Evolutionary conservation across 1,140 invertebrate species (phyloP).

Genomic region (Geopemphigus sp.): DNA sequence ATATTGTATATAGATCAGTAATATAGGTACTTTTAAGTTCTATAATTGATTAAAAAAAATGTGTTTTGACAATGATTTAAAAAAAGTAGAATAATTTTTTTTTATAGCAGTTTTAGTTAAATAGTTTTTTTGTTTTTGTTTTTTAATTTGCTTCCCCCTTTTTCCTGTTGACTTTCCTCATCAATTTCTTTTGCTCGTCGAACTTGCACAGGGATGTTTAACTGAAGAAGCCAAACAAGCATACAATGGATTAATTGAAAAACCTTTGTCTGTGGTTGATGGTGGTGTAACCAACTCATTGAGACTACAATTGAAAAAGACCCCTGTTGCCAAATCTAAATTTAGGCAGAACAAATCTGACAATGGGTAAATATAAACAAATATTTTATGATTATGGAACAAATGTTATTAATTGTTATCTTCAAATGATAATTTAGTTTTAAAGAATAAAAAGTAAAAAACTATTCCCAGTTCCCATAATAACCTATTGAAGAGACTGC

Average conservation of each 20-base stretch:
- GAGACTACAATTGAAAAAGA: conserved; percentile 65
- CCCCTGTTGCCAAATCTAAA: conserved; percentile 61
- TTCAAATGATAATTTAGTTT: no score
- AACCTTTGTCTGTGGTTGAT: conserved; percentile 54
- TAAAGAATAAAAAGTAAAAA: no score
- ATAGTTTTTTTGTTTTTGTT: conserved; percentile 55
- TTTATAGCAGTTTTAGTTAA: conserved; percentile 52
- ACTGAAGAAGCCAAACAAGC: conserved; percentile 84
- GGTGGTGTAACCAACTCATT: conserved; percentile 59
- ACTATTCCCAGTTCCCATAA: no score
- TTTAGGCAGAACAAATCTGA: conserved; percentile 33
- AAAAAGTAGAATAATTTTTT: conserved; percentile 17
- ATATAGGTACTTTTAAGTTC: background rate
- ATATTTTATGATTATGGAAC: no score
- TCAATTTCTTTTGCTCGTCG: conserved; percentile 52
- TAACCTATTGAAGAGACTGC: no score
- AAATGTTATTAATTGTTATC: no score
- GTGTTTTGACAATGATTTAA: no score
- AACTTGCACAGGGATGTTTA: conserved; percentile 64
- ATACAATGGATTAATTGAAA: conserved; percentile 86
- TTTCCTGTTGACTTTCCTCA: conserved; percentile 55
- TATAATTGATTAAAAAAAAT: background rate
- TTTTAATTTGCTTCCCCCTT: conserved; percentile 53
- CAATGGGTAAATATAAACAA: conserved; percentile 19
- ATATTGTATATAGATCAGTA: background rate